phyloP scores from a whole-genome alignment of 2,113 vertebrate genomes.

The Megatriorchis doriae region DNA sequence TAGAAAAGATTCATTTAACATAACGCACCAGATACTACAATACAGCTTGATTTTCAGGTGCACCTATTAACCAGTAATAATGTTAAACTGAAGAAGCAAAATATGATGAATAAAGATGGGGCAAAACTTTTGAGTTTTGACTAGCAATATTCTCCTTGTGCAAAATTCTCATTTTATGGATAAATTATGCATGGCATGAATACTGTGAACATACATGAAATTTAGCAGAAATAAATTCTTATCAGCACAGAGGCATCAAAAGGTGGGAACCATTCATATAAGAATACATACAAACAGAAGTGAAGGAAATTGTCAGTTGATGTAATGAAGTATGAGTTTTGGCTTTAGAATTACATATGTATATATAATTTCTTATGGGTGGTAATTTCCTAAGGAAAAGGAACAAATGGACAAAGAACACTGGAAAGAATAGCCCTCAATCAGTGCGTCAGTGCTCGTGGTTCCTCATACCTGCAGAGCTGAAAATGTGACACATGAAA shows the following conservation, averaged over 20 bases:
- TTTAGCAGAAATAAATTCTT: slow-evolving; percentile 33
- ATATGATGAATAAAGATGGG: slow-evolving; percentile 65
- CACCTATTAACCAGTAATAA: slow-evolving; percentile 72
- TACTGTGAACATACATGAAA: neutral
- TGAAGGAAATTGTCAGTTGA: neutral
- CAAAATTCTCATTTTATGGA: slow-evolving; percentile 45
- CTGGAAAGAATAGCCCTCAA: neutral
- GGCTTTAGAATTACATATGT: neutral
- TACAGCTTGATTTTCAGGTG: slow-evolving; percentile 77
- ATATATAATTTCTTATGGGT: neutral
- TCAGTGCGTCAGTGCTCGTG: neutral
- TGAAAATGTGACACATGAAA: neutral
- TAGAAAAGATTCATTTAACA: slow-evolving; percentile 71
- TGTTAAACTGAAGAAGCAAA: slow-evolving; percentile 64
- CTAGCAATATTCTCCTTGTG: slow-evolving; percentile 42
- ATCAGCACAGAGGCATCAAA: neutral
- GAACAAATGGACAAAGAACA: neutral
- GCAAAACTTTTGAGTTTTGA: slow-evolving; percentile 48
- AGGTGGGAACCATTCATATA: neutral
- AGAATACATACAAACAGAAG: neutral
- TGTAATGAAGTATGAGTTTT: neutral
- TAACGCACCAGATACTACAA: slow-evolving; percentile 63
- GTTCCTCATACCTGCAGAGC: neutral
- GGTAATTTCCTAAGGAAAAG: neutral
- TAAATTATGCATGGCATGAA: slow-evolving; percentile 12